Conservation (phyloP, 2,113 vertebrate genomes). For the Neofelis nebulosa region DNA sequence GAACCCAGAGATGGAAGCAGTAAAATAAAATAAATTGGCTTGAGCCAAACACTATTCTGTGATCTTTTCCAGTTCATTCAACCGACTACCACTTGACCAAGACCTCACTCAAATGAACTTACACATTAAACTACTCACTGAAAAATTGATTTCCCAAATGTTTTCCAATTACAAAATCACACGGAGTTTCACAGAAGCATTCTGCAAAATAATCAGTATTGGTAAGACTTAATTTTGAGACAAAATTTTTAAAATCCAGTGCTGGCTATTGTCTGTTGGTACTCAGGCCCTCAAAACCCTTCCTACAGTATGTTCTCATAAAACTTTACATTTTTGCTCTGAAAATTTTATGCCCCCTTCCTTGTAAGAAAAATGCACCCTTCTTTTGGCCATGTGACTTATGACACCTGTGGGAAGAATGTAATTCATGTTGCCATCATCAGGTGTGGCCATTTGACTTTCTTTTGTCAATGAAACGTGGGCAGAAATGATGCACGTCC, state of each 20-base stretch:
- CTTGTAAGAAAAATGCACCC: background rate
- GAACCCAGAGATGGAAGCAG: slow-evolving; percentile 52
- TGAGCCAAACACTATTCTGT: slow-evolving; percentile 69
- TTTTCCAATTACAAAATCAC: slow-evolving; percentile 73
- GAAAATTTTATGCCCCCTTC: background rate
- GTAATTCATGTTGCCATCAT: background rate
- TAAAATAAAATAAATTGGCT: slow-evolving; percentile 79
- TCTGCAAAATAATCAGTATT: slow-evolving; percentile 41
- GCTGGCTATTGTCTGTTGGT: background rate
- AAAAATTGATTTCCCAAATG: slow-evolving; percentile 77
- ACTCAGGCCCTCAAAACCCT: background rate
- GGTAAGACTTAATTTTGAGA: slow-evolving; percentile 40
- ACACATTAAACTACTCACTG: slow-evolving; percentile 79
- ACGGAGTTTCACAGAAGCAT: slow-evolving; percentile 38
- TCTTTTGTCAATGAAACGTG: slow-evolving; percentile 5
- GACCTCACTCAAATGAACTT: slow-evolving; percentile 78
- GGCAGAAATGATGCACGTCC: background rate
- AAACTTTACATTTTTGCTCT: background rate
- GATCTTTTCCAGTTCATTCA: slow-evolving; percentile 78
- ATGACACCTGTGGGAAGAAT: rapidly evolving
- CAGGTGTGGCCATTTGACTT: background rate
- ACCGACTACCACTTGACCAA: slow-evolving; percentile 74
- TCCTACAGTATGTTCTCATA: background rate
- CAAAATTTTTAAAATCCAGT: background rate
- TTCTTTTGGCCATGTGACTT: background rate